phyloP scores from a whole-genome alignment of 2,113 vertebrate genomes.

The Aphyosemion australe region DNA sequence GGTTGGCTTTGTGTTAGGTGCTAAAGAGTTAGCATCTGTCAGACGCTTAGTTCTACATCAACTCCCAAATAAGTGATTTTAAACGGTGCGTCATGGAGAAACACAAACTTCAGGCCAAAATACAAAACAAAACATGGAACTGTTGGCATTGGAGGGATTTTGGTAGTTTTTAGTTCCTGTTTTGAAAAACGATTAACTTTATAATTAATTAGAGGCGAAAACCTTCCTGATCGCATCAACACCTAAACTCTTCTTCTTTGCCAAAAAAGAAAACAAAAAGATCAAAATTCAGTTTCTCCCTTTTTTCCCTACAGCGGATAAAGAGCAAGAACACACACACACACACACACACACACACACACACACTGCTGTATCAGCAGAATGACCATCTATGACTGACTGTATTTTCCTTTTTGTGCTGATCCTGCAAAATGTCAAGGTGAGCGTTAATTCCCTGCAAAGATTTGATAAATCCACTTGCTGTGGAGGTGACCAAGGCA shows the following conservation, averaged over 20 bases:
- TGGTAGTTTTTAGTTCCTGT: not conserved
- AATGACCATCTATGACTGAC: conserved; percentile 21
- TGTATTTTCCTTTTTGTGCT: conserved; percentile 11
- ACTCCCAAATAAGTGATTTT: not conserved
- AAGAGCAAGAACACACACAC: not conserved
- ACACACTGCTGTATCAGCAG: conserved; percentile 52
- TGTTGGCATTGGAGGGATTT: not conserved
- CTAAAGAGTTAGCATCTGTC: not conserved
- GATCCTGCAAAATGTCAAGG: conserved; percentile 51
- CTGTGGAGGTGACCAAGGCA: conserved; percentile 1
- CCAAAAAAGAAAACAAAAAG: too few relatives aligned
- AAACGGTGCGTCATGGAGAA: not conserved
- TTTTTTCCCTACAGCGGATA: not conserved
- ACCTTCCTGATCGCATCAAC: not conserved
- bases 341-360: conserved; percentile 15
- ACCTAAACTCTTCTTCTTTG: not conserved
- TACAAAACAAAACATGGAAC: not conserved
- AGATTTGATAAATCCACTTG: conserved; percentile 38
- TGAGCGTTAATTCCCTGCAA: conserved; percentile 32
- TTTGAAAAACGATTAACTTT: not conserved
- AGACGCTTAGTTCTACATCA: not conserved
- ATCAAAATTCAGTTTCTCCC: too few relatives aligned
- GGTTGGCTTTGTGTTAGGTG: not conserved
- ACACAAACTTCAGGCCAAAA: not conserved
- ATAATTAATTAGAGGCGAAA: not conserved